Evolutionary conservation across 2,113 vertebrate species (phyloP), one percentile per base, ranked within the genome.

Genomic region (Heterochromis multidens): DNA sequence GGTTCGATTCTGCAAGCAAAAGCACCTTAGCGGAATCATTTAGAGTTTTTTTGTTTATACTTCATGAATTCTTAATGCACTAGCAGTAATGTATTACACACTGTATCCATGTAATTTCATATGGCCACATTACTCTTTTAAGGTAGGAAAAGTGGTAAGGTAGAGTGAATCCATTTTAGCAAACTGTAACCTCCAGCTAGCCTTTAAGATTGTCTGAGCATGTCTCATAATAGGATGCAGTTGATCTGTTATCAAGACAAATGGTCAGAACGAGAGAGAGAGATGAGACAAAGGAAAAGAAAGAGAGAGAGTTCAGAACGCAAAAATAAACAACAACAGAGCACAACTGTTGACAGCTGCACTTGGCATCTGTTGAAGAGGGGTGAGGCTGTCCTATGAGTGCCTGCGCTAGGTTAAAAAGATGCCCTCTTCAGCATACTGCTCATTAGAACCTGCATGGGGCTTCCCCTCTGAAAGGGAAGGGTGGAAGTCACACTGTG

Each of bases 361-460:
- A 96, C 96, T 96, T 96, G 95, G 96, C 98, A 99, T 98, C 97
- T 98, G 97, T 95, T 96, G 92, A 94, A 96, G 95, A 96, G 96
- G 96, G 96, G 93, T 88, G 94, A 96, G 86, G 95, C 96, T 95
- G 96, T 95, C 97, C 95, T 95, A 97, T 92, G 95, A 96, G 97
- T 98, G 97, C 97, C 98, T 91, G 96, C 95, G 90, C 96, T 97
- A 96, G 97, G 96, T 96, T 97, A 97, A 97, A 98, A 97, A 96
- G 96, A 97, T 96, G 96, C 97, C 95, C 96, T 97, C 96, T 97
- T 96, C 96, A 96, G 95, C 95, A 95, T 95, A 96, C 95, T 94
- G 96, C 96, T 96, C 97, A 97, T 98, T 97, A 98, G 96, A 96
- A 96, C 95, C 96, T 95, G 95, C 95, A 93, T 94, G 95, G 94